Percentiles rank a stretch among this genome's conserved stretches.
Conservation (phyloP, 2,113 vertebrate genomes). For the Sander lucioperca region DNA sequence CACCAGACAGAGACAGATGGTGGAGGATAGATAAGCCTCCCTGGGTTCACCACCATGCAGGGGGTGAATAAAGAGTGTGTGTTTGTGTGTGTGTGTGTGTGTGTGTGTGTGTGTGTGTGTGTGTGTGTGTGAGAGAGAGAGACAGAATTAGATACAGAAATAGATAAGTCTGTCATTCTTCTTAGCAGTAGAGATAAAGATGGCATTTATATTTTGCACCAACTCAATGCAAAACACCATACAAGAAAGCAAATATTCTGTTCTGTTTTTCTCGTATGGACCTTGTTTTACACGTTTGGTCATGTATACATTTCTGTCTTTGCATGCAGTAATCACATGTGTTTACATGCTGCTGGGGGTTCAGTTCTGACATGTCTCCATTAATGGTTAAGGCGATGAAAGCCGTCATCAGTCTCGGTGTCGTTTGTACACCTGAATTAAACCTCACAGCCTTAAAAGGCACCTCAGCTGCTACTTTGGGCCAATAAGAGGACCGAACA, state of each 20-base stretch:
- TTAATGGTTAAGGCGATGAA: slow-evolving; percentile 7
- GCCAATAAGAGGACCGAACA: slow-evolving; percentile 56
- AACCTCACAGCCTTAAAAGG: slow-evolving; percentile 71
- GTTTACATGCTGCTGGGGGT: not conserved
- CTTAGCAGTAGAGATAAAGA: slow-evolving; percentile 14
- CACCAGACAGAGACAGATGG: slow-evolving; percentile 75
- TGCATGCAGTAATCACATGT: not conserved
- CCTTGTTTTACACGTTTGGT: not conserved
- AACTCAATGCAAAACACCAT: not conserved
- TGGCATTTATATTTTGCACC: not conserved
- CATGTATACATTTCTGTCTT: not conserved
- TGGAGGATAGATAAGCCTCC: slow-evolving; percentile 64
- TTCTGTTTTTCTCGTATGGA: not conserved
- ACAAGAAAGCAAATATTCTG: not conserved
- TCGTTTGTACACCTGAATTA: slow-evolving; percentile 27
- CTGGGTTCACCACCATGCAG: slow-evolving; percentile 44
- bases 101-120: slow-evolving; percentile 14
- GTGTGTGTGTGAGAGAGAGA: not conserved
- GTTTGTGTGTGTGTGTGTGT: slow-evolving; percentile 15
- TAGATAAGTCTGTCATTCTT: slow-evolving; percentile 35
- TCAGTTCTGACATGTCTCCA: slow-evolving; percentile 7
- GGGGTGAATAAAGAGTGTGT: slow-evolving; percentile 37
- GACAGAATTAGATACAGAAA: slow-evolving; percentile 45
- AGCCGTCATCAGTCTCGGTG: not conserved
- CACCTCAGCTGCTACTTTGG: slow-evolving; percentile 36